Conservation (phyloP, 2,797 vertebrate species). For the Coranthus polyacanthus region DNA sequence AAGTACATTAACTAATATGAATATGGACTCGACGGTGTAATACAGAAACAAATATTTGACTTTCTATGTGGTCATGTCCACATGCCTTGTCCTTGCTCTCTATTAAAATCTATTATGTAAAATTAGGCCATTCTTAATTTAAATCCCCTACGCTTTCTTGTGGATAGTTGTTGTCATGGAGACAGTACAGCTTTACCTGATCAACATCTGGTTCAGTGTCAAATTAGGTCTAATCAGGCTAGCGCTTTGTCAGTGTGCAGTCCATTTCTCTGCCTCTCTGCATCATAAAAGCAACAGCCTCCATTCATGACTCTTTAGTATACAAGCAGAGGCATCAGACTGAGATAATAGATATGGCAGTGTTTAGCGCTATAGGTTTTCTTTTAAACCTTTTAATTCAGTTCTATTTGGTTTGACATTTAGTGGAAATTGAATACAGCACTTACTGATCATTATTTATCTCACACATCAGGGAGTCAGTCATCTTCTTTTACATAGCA, state of each 20-base stretch:
- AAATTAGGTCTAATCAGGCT: slow-evolving; percentile 60
- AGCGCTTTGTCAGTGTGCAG: slow-evolving; percentile 38
- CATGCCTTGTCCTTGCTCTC: slow-evolving; percentile 17
- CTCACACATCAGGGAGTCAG: too few species aligned
- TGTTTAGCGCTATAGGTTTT: neutral
- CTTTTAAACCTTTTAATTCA: neutral
- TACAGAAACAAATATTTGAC: neutral
- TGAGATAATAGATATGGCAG: slow-evolving; percentile 1
- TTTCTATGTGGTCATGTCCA: neutral
- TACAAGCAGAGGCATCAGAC: too few species aligned
- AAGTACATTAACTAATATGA: too few species aligned
- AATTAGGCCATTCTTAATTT: slow-evolving; percentile 46
- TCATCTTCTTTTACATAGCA: too few species aligned
- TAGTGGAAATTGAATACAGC: too few species aligned
- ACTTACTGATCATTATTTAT: too few species aligned
- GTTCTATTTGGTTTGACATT: neutral
- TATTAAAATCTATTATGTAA: slow-evolving; percentile 41
- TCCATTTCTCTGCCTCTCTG: slow-evolving; percentile 29
- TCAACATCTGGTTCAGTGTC: slow-evolving; percentile 55
- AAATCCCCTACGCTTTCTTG: slow-evolving; percentile 42
- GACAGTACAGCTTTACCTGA: slow-evolving; percentile 50
- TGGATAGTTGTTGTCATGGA: slow-evolving; percentile 61
- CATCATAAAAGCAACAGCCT: slow-evolving; percentile 25
- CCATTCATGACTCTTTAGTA: slow-evolving; percentile 16
- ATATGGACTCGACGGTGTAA: too few species aligned